These are phyloP conservation scores for Zapus hudsonius DNA, from an alignment of 2,113 vertebrate genomes.

Conservation along the genomic window DNA sequence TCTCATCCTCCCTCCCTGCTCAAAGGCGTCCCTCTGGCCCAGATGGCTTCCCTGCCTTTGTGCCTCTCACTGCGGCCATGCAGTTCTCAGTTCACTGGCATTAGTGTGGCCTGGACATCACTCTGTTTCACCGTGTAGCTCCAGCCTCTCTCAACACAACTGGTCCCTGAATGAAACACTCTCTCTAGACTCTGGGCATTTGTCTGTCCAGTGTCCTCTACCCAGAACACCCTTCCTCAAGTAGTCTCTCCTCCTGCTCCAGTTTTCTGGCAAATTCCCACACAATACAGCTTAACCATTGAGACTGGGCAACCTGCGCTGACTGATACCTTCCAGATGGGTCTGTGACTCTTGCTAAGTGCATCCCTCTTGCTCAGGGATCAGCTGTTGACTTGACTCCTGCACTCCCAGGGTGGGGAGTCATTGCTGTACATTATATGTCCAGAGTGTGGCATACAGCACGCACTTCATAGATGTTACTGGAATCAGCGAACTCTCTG, in stretches of 20 bases:
- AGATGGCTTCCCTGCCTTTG: not conserved
- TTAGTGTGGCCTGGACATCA: rapidly evolving
- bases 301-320: not conserved
- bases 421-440: rapidly evolving
- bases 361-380: rapidly evolving
- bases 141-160: no score
- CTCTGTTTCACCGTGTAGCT: not conserved
- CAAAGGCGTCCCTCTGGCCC: not conserved
- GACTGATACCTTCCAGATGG: not conserved
- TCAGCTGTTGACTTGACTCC: not conserved
- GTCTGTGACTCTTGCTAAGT: not conserved
- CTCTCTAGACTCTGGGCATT: not conserved
- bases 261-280: not conserved
- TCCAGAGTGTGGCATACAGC: not conserved
- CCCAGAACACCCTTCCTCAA: not conserved
- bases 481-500: not conserved
- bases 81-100: not conserved
- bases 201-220: not conserved
- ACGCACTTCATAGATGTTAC: not conserved
- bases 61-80: rapidly evolving
- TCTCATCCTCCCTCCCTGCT: not conserved
- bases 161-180: rapidly evolving
- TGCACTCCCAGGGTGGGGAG: not conserved
- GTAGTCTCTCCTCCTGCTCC: not conserved
- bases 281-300: not conserved